These are phyloP conservation scores for Bombus confusus DNA, from an alignment of 1,140 invertebrate genomes.

Conservation along the genomic window DNA sequence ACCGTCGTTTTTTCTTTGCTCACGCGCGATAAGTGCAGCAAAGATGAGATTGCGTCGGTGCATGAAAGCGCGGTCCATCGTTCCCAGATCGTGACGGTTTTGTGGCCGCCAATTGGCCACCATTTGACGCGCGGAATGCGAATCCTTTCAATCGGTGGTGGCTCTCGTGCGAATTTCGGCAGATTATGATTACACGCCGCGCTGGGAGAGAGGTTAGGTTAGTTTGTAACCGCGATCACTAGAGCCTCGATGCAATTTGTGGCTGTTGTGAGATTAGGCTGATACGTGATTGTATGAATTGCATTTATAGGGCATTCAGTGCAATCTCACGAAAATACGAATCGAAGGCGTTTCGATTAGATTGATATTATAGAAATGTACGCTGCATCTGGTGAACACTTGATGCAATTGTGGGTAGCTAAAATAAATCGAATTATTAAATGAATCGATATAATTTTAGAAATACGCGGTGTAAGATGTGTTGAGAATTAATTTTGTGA, in stretches of 20 bases:
- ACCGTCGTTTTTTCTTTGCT: not conserved
- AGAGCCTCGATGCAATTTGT: not conserved
- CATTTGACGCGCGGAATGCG: not conserved
- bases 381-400: not conserved
- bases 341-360: not conserved
- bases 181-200: not conserved
- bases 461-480: not conserved
- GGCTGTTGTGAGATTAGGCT: not conserved
- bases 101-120: slow-evolving; percentile 1
- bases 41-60: slow-evolving; percentile 18
- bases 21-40: not conserved
- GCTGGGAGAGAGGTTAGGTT: not conserved
- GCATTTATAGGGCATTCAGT: not conserved
- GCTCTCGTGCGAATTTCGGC: slow-evolving; percentile 6
- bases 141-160: not conserved
- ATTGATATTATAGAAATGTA: not conserved
- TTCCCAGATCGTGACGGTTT: slow-evolving; percentile 6
- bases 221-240: not conserved
- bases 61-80: not conserved
- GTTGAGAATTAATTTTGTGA: not conserved
- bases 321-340: not conserved
- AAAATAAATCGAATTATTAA: not conserved
- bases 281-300: slow-evolving; percentile 12
- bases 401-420: not conserved
- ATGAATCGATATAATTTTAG: not conserved